A percentile compares a stretch with the other conserved stretches of the same genome.
phyloP scores from a whole-genome alignment of 1,140 invertebrate species.

The Leucophenga varia region DNA sequence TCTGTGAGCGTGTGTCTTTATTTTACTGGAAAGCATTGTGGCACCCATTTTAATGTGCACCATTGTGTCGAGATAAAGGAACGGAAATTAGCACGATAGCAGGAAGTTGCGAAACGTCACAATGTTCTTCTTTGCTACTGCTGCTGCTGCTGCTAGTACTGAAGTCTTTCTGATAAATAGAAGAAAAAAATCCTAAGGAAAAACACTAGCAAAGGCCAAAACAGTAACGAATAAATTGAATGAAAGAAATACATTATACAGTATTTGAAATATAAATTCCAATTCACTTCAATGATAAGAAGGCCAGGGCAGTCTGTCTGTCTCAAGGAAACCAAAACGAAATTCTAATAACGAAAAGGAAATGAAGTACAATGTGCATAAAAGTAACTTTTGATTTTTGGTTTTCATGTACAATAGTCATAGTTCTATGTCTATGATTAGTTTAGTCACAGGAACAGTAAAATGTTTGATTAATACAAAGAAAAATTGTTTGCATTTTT shows the following conservation, averaged over 20 bases:
- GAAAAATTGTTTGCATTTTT: no score
- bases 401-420: no score
- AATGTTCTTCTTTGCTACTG: conserved; percentile 23
- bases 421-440: no score
- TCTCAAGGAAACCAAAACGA: conserved; percentile 1
- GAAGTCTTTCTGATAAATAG: no score
- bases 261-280: conserved; percentile 5
- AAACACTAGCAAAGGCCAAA: conserved; percentile 15
- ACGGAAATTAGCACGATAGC: conserved; percentile 57
- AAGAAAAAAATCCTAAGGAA: conserved; percentile 4
- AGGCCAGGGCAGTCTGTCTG: neutral
- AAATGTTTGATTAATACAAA: no score
- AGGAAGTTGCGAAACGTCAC: conserved; percentile 50
- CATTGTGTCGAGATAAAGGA: conserved; percentile 57
- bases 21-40: conserved; percentile 13
- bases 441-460: no score
- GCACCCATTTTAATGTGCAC: conserved; percentile 48
- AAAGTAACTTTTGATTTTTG: no score
- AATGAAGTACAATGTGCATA: conserved; percentile 17
- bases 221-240: conserved; percentile 11
- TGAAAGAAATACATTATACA: conserved; percentile 3
- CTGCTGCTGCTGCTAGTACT: no score
- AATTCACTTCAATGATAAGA: neutral
- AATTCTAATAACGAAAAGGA: conserved; percentile 21
- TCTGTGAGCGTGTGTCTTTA: no score